Evolutionary conservation across 1,140 invertebrate genomes (phyloP).

Genomic region (Anoplolepis gracilipes): DNA sequence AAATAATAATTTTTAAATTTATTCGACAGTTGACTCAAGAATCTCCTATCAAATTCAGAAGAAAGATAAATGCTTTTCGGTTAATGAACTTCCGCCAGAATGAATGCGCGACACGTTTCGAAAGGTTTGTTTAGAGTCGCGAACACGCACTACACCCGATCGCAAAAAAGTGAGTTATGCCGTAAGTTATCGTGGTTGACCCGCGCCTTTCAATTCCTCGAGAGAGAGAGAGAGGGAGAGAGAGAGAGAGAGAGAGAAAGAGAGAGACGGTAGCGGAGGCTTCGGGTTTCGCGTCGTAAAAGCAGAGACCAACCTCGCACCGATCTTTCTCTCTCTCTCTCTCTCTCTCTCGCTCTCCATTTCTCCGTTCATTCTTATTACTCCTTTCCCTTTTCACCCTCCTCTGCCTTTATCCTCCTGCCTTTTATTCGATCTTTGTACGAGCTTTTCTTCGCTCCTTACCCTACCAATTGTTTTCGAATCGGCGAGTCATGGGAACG

Average conservation of each 20-base stretch:
- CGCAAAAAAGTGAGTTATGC: conserved; percentile 67
- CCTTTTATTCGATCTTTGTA: conserved; percentile 57
- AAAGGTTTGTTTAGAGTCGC: conserved; percentile 68
- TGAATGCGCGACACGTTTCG: conserved; percentile 19
- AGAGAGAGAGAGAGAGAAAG: no score
- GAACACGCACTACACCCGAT: conserved; percentile 63
- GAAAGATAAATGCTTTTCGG: conserved; percentile 31
- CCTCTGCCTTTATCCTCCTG: conserved; percentile 32
- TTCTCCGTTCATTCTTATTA: conserved; percentile 33
- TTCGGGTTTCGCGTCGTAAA: conserved; percentile 80
- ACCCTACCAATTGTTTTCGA: conserved; percentile 79
- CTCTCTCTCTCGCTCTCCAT: conserved; percentile 35
- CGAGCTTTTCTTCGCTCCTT: conserved; percentile 66
- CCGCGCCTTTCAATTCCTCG: conserved; percentile 54
- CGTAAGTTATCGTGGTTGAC: conserved; percentile 68
- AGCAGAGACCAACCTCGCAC: conserved; percentile 68
- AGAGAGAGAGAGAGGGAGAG: conserved; percentile 37
- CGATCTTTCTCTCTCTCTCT: conserved; percentile 9
- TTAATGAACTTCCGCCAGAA: conserved; percentile 11
- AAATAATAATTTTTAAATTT: not conserved
- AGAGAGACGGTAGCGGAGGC: conserved; percentile 27
- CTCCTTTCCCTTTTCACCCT: conserved; percentile 7
- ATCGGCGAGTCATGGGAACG: conserved; percentile 79
- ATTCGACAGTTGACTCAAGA: not conserved
- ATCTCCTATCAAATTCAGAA: not conserved